Percentiles rank a stretch among this genome's conserved stretches.
phyloP scores from a whole-genome alignment of 2,113 vertebrate species.

The Actinemys pallida region DNA sequence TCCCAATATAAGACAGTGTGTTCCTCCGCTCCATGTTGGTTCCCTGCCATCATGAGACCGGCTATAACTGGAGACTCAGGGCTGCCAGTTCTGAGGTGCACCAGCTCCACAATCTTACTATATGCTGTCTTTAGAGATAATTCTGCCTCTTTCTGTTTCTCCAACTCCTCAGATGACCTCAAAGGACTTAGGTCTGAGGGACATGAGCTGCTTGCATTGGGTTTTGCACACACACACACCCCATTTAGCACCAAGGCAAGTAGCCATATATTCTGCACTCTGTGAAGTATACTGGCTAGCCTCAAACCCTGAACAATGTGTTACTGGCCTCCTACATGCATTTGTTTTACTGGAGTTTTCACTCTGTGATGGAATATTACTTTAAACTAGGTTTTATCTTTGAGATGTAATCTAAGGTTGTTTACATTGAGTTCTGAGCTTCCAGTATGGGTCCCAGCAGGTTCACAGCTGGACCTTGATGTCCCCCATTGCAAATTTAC shows the following conservation, averaged over 20 bases:
- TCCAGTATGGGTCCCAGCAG: not conserved
- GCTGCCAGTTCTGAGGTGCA: too few relatives aligned
- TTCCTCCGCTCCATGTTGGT: too few relatives aligned
- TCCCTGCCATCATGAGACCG: too few relatives aligned
- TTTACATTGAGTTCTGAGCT: slow-evolving; percentile 1
- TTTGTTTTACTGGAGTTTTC: slow-evolving; percentile 5
- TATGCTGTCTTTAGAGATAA: too few relatives aligned
- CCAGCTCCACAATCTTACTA: too few relatives aligned
- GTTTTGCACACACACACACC: not conserved
- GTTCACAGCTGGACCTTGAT: not conserved
- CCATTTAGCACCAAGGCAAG: accelerated
- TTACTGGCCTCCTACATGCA: not conserved
- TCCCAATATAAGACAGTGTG: not conserved
- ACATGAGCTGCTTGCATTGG: not conserved
- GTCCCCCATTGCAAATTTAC: not conserved
- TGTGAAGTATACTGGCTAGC: not conserved
- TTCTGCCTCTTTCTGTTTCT: not conserved
- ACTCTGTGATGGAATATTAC: not conserved
- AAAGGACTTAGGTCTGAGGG: not conserved
- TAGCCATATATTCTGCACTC: not conserved
- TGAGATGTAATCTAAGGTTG: slow-evolving; percentile 16
- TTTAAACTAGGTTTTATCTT: slow-evolving; percentile 13
- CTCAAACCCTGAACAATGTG: not conserved
- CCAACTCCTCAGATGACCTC: not conserved
- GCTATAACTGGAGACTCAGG: too few relatives aligned